Conservation (phyloP, 1,140 invertebrate genomes). For the Zophobas morio region DNA sequence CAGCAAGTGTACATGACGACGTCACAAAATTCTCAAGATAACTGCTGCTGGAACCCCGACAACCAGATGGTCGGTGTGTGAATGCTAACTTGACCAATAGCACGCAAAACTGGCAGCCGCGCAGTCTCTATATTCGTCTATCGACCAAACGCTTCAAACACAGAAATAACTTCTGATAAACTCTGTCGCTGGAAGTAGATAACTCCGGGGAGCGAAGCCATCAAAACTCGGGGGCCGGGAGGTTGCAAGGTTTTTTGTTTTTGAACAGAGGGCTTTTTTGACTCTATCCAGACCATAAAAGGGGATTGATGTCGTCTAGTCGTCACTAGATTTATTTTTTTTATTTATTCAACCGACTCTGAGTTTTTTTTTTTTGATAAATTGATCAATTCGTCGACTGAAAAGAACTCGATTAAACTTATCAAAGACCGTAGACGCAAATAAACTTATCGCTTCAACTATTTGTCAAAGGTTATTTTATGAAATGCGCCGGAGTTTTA, state of each 20-base stretch:
- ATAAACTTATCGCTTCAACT: too few species aligned
- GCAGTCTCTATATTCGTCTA: slow-evolving; percentile 35
- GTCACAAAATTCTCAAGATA: slow-evolving; percentile 32
- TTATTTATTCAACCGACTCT: too few species aligned
- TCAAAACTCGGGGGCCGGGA: slow-evolving; percentile 15
- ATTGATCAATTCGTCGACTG: too few species aligned
- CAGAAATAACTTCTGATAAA: slow-evolving; percentile 40
- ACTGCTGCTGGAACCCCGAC: slow-evolving; percentile 26
- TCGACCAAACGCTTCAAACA: slow-evolving; percentile 36
- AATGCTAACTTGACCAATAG: slow-evolving; percentile 37
- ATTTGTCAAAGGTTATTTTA: too few species aligned
- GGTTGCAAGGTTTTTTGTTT: slow-evolving; percentile 22
- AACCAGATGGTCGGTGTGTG: slow-evolving; percentile 27
- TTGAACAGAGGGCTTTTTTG: slow-evolving; percentile 28
- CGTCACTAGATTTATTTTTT: too few species aligned
- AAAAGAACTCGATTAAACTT: too few species aligned
- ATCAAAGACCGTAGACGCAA: too few species aligned
- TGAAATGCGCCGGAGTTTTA: too few species aligned
- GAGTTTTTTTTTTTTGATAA: too few species aligned
- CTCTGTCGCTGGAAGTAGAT: not conserved
- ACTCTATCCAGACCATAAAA: too few species aligned
- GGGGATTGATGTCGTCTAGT: too few species aligned
- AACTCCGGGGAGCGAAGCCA: slow-evolving; percentile 1
- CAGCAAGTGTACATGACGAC: slow-evolving; percentile 31
- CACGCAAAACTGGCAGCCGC: slow-evolving; percentile 39